Conservation (phyloP, 2,113 vertebrate species). For the Hystrix brachyura region DNA sequence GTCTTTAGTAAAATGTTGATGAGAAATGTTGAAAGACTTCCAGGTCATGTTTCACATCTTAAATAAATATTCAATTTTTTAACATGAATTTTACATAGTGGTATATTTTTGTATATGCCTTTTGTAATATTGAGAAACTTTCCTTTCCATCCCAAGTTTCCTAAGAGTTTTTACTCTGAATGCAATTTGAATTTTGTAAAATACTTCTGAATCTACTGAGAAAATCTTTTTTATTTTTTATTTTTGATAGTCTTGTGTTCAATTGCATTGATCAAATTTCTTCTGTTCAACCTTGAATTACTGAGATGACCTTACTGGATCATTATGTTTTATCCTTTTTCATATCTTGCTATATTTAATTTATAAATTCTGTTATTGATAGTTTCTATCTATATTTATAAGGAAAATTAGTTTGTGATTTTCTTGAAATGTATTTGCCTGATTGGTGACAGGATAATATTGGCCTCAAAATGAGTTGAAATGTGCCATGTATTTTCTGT, state of each 20-base stretch:
- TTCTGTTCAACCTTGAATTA: neutral
- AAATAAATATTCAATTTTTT: neutral
- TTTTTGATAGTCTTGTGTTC: neutral
- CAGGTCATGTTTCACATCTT: neutral
- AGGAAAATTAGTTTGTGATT: neutral
- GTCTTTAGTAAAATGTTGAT: neutral
- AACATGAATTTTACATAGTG: neutral
- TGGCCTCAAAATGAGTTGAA: neutral
- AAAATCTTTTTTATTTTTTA: neutral
- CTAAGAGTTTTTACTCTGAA: neutral
- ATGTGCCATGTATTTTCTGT: neutral
- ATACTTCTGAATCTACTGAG: neutral
- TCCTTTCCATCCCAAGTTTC: neutral
- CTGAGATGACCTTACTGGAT: neutral
- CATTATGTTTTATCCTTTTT: neutral
- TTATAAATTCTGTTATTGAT: neutral
- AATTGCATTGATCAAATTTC: neutral
- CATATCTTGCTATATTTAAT: neutral
- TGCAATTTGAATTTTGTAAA: slow-evolving; percentile 2
- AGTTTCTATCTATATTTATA: neutral
- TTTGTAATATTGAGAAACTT: neutral
- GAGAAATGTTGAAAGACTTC: neutral
- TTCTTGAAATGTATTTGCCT: neutral
- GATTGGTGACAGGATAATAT: neutral
- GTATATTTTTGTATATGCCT: neutral